Conservation (phyloP, 2,797 vertebrate species). For the Poeciliopsis turneri region DNA sequence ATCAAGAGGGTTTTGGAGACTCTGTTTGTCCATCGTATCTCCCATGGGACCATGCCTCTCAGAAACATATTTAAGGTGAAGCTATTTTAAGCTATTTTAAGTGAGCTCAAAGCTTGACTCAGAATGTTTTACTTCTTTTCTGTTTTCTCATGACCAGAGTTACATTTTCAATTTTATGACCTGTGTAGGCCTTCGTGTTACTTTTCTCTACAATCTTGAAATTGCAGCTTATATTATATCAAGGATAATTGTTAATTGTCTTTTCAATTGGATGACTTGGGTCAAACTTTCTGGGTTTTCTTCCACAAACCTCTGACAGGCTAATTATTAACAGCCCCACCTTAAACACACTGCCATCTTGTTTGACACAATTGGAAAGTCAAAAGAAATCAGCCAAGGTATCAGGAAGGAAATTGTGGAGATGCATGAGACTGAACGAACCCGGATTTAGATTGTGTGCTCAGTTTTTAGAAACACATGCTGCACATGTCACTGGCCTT, state of each 20-base stretch:
- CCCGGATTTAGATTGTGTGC: neutral
- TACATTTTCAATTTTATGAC: neutral
- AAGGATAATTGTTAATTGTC: too few species aligned
- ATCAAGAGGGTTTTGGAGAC: conserved; percentile 92
- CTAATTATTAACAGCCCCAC: too few species aligned
- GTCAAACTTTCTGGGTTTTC: too few species aligned
- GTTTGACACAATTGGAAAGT: too few species aligned
- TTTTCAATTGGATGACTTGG: too few species aligned
- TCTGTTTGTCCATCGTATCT: conserved; percentile 91
- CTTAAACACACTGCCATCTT: too few species aligned
- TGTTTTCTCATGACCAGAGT: neutral
- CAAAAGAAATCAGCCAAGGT: too few species aligned
- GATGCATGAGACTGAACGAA: neutral
- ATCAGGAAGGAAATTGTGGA: too few species aligned
- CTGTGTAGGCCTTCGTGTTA: neutral
- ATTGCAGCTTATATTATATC: neutral
- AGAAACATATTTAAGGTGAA: conserved; percentile 92
- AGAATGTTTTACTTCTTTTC: conserved; percentile 48
- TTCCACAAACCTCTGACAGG: too few species aligned
- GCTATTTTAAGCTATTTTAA: neutral
- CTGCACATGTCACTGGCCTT: neutral
- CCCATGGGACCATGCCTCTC: conserved; percentile 92
- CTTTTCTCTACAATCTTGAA: neutral
- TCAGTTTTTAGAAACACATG: neutral
- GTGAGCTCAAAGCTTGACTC: conserved; percentile 1